Evolutionary conservation across 2,797 vertebrate genomes (phyloP), one percentile per base, ranked within the genome.

Genomic region (Arrhamphus sclerolepis): DNA sequence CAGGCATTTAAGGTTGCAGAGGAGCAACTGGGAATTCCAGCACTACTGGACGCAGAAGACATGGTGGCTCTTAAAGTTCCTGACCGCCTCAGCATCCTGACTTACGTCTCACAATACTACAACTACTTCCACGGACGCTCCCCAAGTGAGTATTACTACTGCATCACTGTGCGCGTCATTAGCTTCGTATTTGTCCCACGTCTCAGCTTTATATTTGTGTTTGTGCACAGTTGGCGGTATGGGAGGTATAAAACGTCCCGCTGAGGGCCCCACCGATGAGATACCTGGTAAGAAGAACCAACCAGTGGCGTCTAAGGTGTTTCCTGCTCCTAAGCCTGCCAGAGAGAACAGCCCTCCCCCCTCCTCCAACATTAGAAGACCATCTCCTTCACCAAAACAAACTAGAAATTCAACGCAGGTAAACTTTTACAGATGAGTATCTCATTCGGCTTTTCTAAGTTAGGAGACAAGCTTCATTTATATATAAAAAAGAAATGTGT

Each of bases 41-140:
- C 97, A 0, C 83, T 99, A 79, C 77, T 99, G 90, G 98, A 99
- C 1, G 97, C 98, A 0, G 98, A 99, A 62, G 98, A 99, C 89
- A 99, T 99, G 98, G 95, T 99, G 82, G 94, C 94, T 21, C 86
- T 99, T 16, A 94, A 66, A 72, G 86, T 99, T 17, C 98, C 98
- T 0, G 98, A 99, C 84, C 92, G 98, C 48, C 94, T 99, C 85
- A 99, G 97, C 59, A 94, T 99, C 83, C 94, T 99, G 70, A 99
- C 98, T 10, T 99, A 99, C 0, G 96, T 98, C 66, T 99, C 98
- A 0, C 98, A 98, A 83, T 99, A 99, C 80, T 98, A 99, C 77
- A 99, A 98, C 85, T 98, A 95, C 84, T 99, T 99, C 89, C 95
- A 98, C 0, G 96, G 97, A 24, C 94, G 96, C 6, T 95, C 95